These are phyloP conservation scores for Poeciliopsis prolifica DNA, from an alignment of 2,113 vertebrate genomes.

Conservation along the genomic window DNA sequence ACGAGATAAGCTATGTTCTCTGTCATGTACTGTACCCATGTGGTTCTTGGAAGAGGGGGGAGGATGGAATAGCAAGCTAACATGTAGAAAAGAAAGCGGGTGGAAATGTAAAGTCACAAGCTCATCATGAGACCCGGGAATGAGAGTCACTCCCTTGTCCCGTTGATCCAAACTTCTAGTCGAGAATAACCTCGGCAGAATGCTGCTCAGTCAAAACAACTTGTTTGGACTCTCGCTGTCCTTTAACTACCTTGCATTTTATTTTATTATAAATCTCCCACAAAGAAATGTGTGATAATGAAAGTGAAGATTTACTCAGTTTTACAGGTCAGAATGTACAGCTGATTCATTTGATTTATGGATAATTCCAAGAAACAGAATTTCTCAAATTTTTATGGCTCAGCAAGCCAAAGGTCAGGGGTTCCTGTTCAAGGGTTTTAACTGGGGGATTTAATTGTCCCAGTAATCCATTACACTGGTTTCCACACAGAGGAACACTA, in stretches of 20 bases:
- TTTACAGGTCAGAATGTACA: conserved; percentile 6
- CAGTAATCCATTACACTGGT: conserved; percentile 33
- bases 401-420: conserved; percentile 13
- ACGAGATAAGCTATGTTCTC: conserved; percentile 4
- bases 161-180: not conserved
- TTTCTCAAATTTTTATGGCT: not conserved
- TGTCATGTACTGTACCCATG: not conserved
- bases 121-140: conserved; percentile 30
- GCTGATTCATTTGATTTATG: conserved; percentile 17
- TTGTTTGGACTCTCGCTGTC: not conserved
- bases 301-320: not conserved
- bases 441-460: conserved; percentile 20
- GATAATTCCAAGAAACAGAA: conserved; percentile 7
- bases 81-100: not conserved
- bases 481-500: conserved; percentile 31
- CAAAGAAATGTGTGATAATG: not conserved
- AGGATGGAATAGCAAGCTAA: not conserved
- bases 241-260: not conserved
- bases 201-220: not conserved
- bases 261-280: not conserved
- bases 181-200: not conserved
- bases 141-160: conserved; percentile 13
- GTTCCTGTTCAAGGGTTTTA: conserved; percentile 12
- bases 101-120: conserved; percentile 48
- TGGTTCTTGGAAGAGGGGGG: not conserved